Percentiles rank a stretch among this genome's conserved stretches.
These are phyloP conservation scores for Eptesicus fuscus DNA, from an alignment of 2,113 vertebrate species.

Conservation along the genomic window DNA sequence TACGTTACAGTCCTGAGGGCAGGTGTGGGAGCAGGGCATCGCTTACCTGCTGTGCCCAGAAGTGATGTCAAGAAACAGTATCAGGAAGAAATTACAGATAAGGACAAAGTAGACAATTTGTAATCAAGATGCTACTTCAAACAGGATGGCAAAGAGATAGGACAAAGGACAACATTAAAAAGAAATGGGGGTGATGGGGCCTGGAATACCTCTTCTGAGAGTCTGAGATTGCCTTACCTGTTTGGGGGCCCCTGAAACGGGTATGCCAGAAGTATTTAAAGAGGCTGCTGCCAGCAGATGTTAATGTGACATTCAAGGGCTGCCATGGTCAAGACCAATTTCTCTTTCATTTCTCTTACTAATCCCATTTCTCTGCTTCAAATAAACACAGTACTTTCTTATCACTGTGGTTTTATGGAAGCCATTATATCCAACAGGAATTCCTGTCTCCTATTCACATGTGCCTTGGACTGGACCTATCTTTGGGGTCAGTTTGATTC, in stretches of 20 bases:
- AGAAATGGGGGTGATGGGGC: accelerated
- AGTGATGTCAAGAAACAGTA: background rate
- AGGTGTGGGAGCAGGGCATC: background rate
- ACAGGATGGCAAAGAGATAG: background rate
- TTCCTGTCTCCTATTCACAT: background rate
- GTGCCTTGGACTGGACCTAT: background rate
- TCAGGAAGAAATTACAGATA: background rate
- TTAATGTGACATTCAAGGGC: background rate
- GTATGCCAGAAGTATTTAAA: background rate
- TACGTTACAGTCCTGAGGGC: background rate
- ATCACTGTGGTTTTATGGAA: background rate
- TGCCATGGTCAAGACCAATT: background rate
- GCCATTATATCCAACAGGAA: background rate
- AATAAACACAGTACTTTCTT: background rate
- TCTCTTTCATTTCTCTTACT: background rate
- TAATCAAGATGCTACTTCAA: background rate
- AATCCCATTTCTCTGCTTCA: background rate
- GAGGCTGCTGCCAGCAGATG: background rate
- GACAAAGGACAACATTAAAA: background rate
- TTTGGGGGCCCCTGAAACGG: background rate
- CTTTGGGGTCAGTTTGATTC: background rate
- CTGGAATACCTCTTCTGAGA: background rate
- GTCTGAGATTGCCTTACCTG: background rate
- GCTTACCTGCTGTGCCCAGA: background rate
- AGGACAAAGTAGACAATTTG: background rate